Percentiles rank a stretch among this genome's conserved stretches.
Evolutionary conservation across 2,797 vertebrate species (phyloP).

Genomic region (Neosilurus mollespiculum): DNA sequence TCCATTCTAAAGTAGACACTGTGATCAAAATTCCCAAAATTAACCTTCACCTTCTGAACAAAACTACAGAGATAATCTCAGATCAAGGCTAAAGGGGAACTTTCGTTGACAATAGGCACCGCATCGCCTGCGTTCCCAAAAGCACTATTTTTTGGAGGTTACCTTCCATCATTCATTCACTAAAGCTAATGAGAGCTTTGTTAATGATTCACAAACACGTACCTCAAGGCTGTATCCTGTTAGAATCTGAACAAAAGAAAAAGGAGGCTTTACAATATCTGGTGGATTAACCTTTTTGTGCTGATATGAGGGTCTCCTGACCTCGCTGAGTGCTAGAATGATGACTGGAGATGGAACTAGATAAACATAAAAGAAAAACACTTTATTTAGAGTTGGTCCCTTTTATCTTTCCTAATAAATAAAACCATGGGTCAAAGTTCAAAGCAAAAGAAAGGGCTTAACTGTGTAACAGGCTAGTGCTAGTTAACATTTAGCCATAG

Average conservation of each 20-base stretch:
- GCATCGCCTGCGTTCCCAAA: conserved; percentile 39
- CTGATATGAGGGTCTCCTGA: conserved; percentile 10
- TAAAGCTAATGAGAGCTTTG: conserved; percentile 77
- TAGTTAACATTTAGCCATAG: conserved; percentile 37
- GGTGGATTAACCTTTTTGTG: conserved; percentile 28
- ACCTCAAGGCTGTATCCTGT: conserved; percentile 57
- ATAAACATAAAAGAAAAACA: conserved; percentile 19
- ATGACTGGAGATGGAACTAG: not conserved
- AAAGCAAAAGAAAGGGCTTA: not conserved
- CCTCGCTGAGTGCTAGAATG: conserved; percentile 3
- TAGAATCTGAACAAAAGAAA: conserved; percentile 35
- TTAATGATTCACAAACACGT: conserved; percentile 61
- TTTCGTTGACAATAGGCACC: conserved; percentile 14
- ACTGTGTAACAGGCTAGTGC: not conserved
- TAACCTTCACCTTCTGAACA: conserved; percentile 26
- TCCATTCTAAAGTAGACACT: conserved; percentile 36
- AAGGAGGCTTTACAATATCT: conserved; percentile 36
- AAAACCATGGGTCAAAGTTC: conserved; percentile 39
- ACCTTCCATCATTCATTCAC: conserved; percentile 69
- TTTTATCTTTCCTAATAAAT: conserved; percentile 34
- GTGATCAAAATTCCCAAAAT: not conserved
- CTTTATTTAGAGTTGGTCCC: not conserved
- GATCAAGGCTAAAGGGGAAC: conserved; percentile 31
- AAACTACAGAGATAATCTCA: conserved; percentile 17
- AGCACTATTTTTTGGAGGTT: conserved; percentile 59